A percentile compares a stretch with the other conserved stretches of the same genome.
These are phyloP conservation scores for Papilio gigon DNA, from an alignment of 2,888 invertebrate species.

Conservation along the genomic window DNA sequence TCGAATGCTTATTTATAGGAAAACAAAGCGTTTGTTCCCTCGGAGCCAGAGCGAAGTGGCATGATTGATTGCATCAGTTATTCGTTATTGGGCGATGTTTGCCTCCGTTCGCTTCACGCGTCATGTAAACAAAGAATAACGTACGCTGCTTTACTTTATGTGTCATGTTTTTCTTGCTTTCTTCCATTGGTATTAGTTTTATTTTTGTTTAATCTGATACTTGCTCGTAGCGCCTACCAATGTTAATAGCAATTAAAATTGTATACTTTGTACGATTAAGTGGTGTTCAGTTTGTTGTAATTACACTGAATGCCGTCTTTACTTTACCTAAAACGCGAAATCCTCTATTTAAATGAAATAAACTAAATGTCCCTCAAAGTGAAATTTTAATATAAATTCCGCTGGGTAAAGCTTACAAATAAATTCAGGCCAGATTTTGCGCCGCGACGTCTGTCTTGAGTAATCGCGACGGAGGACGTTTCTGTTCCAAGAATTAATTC, in stretches of 20 bases:
- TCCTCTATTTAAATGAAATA: slow-evolving; percentile 28
- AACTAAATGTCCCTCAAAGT: slow-evolving; percentile 30
- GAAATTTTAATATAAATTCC: slow-evolving; percentile 40
- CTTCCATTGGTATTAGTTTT: not conserved
- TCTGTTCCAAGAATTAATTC: slow-evolving; percentile 34
- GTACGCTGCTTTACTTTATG: not conserved
- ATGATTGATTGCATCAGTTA: slow-evolving; percentile 20
- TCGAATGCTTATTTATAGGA: not conserved
- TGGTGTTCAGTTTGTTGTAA: not conserved
- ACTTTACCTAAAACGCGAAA: slow-evolving; percentile 12
- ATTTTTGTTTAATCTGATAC: no score
- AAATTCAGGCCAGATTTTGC: slow-evolving; percentile 33
- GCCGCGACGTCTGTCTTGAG: slow-evolving; percentile 35
- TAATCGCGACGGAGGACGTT: slow-evolving; percentile 35
- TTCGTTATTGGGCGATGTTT: slow-evolving; percentile 10
- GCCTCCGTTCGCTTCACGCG: not conserved
- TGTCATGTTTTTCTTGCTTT: not conserved
- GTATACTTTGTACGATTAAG: not conserved
- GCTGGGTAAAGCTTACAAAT: slow-evolving; percentile 37
- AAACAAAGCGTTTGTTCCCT: not conserved
- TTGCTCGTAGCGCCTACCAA: not conserved
- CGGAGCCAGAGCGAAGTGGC: not conserved
- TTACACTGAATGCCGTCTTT: slow-evolving; percentile 7
- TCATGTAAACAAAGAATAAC: slow-evolving; percentile 3
- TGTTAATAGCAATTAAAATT: not conserved